A percentile compares a stretch with the other conserved stretches of the same genome.
These are phyloP conservation scores for Andrena haemorrhoa DNA, from an alignment of 2,888 invertebrate species.

Conservation along the genomic window DNA sequence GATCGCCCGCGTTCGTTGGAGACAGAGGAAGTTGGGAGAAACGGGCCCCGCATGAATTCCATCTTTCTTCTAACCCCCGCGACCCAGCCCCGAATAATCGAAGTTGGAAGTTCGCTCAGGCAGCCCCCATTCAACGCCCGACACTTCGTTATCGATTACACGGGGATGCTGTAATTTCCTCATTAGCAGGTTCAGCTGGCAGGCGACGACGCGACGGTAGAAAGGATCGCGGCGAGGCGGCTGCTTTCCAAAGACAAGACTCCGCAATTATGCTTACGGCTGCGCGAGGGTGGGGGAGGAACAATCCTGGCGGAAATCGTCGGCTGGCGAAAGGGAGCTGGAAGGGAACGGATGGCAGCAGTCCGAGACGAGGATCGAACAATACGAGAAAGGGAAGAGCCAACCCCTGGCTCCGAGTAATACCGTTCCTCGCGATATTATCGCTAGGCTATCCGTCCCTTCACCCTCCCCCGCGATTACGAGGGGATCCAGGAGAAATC, in stretches of 20 bases:
- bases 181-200: conserved; percentile 60
- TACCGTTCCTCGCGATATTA: conserved; percentile 28
- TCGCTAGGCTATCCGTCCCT: conserved; percentile 5
- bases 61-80: background rate
- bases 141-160: conserved; percentile 65
- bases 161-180: conserved; percentile 67
- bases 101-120: conserved; percentile 28
- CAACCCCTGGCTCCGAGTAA: conserved; percentile 63
- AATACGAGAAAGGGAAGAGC: conserved; percentile 42
- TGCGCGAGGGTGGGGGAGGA: conserved; percentile 23
- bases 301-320: conserved; percentile 42
- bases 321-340: conserved; percentile 8
- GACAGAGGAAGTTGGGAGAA: background rate
- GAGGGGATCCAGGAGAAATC: conserved; percentile 11
- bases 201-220: conserved; percentile 19
- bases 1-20: background rate
- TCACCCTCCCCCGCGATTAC: background rate
- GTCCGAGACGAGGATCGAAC: conserved; percentile 54
- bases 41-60: conserved; percentile 1
- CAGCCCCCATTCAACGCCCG: conserved; percentile 30
- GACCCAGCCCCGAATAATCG: conserved; percentile 30
- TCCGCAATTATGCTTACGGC: conserved; percentile 80
- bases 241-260: conserved; percentile 79
- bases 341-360: conserved; percentile 20
- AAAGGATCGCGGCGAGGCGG: conserved; percentile 58